phyloP scores from a whole-genome alignment of 1,140 invertebrate genomes.

The Phymastichus coffea region DNA sequence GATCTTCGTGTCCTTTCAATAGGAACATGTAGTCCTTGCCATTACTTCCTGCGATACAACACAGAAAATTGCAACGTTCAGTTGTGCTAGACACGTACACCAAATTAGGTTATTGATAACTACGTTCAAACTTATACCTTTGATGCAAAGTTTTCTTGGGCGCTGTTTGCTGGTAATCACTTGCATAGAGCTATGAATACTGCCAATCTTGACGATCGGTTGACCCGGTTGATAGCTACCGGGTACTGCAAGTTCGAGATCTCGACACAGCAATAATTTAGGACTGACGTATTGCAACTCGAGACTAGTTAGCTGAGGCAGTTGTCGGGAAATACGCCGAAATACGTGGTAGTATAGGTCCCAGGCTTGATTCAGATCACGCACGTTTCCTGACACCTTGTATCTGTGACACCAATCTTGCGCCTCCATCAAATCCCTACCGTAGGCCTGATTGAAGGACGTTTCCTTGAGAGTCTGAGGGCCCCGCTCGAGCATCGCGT shows the following conservation, averaged over 20 bases:
- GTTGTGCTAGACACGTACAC: too few species aligned
- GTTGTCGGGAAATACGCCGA: conserved; percentile 88
- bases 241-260: conserved; percentile 92
- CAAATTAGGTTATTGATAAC: background rate
- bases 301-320: conserved; percentile 84
- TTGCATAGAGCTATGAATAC: conserved; percentile 78
- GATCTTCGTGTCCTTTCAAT: conserved; percentile 98
- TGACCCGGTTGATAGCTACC: conserved; percentile 93
- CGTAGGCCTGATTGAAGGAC: conserved; percentile 95
- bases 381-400: conserved; percentile 79
- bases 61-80: too few species aligned
- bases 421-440: conserved; percentile 89
- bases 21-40: conserved; percentile 98
- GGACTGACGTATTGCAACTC: conserved; percentile 96
- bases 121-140: conserved; percentile 56
- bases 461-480: conserved; percentile 96
- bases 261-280: conserved; percentile 82
- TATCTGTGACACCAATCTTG: conserved; percentile 91
- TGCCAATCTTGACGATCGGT: conserved; percentile 81
- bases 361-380: conserved; percentile 97
- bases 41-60: conserved; percentile 75
- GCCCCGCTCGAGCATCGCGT: conserved; percentile 89
- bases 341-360: conserved; percentile 99
- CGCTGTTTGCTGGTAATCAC: conserved; percentile 98
- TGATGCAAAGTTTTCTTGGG: conserved; percentile 92